Evolutionary conservation across 2,888 invertebrate species (phyloP).

Genomic region (Lasioglossum calceatum): DNA sequence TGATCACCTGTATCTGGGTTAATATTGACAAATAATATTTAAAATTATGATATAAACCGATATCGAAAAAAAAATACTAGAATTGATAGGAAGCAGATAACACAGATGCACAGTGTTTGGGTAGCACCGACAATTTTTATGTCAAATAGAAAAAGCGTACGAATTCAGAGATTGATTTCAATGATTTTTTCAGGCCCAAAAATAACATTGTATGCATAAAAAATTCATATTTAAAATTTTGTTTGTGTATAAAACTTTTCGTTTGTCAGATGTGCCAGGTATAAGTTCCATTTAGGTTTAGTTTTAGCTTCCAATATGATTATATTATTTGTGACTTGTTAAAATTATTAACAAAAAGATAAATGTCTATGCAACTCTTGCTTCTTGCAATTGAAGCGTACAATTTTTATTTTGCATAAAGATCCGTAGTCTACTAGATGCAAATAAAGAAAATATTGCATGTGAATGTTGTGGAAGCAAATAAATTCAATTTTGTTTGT

Average conservation of each 20-base stretch:
- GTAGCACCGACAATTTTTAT: neutral
- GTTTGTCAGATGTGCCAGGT: neutral
- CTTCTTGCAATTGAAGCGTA: too few species aligned
- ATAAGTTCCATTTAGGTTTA: neutral
- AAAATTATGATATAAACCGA: neutral
- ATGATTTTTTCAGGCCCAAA: neutral
- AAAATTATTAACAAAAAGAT: too few species aligned
- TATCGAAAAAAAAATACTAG: neutral
- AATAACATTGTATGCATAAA: neutral
- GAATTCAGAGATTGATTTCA: neutral
- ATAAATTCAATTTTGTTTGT: too few species aligned
- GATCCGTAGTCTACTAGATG: too few species aligned
- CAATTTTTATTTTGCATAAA: too few species aligned
- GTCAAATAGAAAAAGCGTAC: neutral
- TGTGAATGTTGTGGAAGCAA: too few species aligned
- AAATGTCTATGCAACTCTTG: too few species aligned
- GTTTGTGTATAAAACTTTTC: neutral
- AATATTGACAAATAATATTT: neutral
- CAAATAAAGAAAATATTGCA: too few species aligned
- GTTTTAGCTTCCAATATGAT: too few species aligned
- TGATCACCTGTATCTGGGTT: neutral
- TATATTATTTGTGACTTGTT: too few species aligned
- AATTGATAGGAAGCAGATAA: neutral
- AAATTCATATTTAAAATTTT: too few species aligned
- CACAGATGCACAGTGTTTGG: too few species aligned